Percentiles rank a stretch among this genome's conserved stretches.
phyloP scores from a whole-genome alignment of 2,888 invertebrate genomes.

The Acanthosepion esculentum region DNA sequence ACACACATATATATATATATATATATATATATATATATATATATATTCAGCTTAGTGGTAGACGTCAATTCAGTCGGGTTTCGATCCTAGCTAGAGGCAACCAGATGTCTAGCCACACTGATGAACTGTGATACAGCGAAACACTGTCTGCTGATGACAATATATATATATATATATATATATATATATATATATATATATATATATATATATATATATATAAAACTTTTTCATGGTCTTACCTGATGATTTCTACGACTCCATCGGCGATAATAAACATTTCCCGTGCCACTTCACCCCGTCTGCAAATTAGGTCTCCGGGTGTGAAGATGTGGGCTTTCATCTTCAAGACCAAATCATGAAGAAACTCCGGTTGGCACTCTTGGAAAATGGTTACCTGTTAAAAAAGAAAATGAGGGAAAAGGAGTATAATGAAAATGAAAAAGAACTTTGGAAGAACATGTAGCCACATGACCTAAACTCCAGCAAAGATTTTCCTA shows the following conservation, averaged over 20 bases:
- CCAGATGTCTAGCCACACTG: no score
- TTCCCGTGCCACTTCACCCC: conserved; percentile 94
- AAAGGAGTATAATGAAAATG: neutral
- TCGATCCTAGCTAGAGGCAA: no score
- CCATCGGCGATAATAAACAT: conserved; percentile 99
- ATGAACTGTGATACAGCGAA: no score
- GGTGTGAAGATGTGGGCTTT: conserved; percentile 98
- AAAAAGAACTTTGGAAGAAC: no score
- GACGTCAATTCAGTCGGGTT: no score
- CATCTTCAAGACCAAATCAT: conserved; percentile 97
- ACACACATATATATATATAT: no score
- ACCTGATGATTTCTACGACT: conserved; percentile 90
- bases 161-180: conserved; percentile 5
- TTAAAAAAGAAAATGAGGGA: neutral
- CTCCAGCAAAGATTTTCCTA: no score
- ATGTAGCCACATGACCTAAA: no score
- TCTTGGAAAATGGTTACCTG: conserved; percentile 96
- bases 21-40: neutral
- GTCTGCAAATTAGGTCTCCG: conserved; percentile 95
- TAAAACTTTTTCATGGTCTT: conserved; percentile 49
- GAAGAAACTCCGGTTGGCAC: conserved; percentile 97
- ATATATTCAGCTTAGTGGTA: no score
- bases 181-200: neutral
- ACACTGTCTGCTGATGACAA: neutral
- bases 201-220: neutral